These are phyloP conservation scores for rat (Rattus norvegicus) DNA, from an alignment of 2,113 vertebrate species.

Conservation along the genomic window DNA sequence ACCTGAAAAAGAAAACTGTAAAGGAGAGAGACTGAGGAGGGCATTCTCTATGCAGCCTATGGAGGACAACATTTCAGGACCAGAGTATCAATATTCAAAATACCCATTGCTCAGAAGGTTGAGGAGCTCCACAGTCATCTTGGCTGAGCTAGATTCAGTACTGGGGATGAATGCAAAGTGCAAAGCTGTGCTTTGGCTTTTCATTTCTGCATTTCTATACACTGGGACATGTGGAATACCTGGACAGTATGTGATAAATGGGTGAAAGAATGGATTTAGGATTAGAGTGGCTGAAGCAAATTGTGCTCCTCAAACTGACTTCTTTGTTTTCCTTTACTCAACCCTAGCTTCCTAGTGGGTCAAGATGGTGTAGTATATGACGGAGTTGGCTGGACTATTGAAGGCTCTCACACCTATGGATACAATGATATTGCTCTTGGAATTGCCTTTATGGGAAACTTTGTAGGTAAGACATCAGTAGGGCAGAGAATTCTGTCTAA, in stretches of 20 bases:
- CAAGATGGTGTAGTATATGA: slow-evolving; percentile 88
- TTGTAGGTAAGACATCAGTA: slow-evolving; percentile 61
- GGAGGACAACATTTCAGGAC: not conserved
- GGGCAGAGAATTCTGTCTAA: not conserved
- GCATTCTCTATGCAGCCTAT: not conserved
- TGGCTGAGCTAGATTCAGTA: not conserved
- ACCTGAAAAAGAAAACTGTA: not conserved
- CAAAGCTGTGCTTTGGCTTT: not conserved
- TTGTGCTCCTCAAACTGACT: slow-evolving; percentile 5
- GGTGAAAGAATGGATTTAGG: not conserved
- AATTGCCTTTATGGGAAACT: slow-evolving; percentile 89
- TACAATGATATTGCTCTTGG: slow-evolving; percentile 87
- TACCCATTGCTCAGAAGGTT: too few relatives aligned
- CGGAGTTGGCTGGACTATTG: slow-evolving; percentile 88
- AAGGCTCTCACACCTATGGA: slow-evolving; percentile 87
- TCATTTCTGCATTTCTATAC: not conserved
- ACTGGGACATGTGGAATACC: not conserved
- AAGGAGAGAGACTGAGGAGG: not conserved
- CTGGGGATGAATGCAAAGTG: not conserved
- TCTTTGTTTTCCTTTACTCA: not conserved
- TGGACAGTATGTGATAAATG: not conserved
- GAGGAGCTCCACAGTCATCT: not conserved
- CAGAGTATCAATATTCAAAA: not conserved
- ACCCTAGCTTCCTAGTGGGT: slow-evolving; percentile 88
- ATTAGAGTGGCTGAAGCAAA: not conserved